These are phyloP conservation scores for Heliocidaris erythrogramma DNA, from an alignment of 35 echinoderm and acorn worm species.

Conservation along the genomic window DNA sequence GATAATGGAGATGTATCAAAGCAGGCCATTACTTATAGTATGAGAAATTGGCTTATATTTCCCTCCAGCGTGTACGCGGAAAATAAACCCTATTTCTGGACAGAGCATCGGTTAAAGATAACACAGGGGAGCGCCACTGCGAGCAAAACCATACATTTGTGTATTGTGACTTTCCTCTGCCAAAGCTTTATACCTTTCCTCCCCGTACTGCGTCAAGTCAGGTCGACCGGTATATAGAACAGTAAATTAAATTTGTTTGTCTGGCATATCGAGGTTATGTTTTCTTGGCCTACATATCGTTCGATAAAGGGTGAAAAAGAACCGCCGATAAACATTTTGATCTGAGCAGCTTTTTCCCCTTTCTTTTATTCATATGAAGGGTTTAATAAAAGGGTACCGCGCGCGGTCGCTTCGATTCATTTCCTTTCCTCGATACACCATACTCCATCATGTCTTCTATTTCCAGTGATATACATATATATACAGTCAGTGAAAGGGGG, in stretches of 20 bases:
- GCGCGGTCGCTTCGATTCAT: constrained; percentile 29
- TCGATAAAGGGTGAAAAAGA: constrained; percentile 48
- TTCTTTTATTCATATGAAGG: constrained; percentile 4
- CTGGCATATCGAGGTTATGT: constrained; percentile 48
- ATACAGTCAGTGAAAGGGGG: neutral
- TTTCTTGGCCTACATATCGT: constrained; percentile 49
- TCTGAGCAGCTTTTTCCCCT: constrained; percentile 22
- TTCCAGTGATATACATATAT: neutral
- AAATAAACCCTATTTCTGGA: neutral
- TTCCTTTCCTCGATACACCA: neutral
- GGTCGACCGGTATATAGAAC: constrained; percentile 30
- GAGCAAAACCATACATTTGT: neutral
- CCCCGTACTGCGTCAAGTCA: neutral
- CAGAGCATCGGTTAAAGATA: neutral
- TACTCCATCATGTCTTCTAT: neutral
- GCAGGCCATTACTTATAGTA: neutral
- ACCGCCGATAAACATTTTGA: constrained; percentile 52
- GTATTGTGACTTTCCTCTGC: neutral
- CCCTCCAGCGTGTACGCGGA: neutral
- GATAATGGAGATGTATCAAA: neutral
- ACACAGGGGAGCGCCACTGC: neutral
- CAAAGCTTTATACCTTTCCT: neutral
- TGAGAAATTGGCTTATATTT: constrained; percentile 4
- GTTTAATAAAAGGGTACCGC: constrained; percentile 39
- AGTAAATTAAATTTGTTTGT: constrained; percentile 54